Evolutionary conservation across 2,113 vertebrate genomes (phyloP).

Genomic region (Xenopus laevis): DNA sequence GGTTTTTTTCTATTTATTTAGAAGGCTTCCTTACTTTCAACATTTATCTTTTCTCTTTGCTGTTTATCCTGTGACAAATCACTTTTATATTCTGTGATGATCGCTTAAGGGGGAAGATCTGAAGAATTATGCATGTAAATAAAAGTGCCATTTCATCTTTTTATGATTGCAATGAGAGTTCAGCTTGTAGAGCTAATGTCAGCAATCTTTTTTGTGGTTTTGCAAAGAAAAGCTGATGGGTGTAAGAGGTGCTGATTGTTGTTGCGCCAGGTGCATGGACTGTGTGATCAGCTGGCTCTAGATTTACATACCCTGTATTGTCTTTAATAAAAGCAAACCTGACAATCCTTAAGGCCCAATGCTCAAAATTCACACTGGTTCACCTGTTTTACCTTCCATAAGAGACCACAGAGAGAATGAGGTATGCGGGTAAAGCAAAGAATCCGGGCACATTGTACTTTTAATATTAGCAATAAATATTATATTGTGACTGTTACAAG

Average conservation of each 20-base stretch:
- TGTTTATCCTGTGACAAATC: conserved; percentile 27
- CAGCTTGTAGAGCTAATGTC: conserved; percentile 42
- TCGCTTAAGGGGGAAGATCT: conserved; percentile 28
- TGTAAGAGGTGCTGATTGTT: conserved; percentile 28
- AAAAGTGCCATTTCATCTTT: conserved; percentile 35
- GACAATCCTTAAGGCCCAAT: conserved; percentile 30
- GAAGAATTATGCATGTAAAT: conserved; percentile 39
- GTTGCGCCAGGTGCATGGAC: conserved; percentile 26
- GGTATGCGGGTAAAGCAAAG: too few relatives aligned
- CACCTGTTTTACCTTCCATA: too few relatives aligned
- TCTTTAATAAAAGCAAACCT: conserved; percentile 45
- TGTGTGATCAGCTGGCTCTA: conserved; percentile 46
- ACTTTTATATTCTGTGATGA: conserved; percentile 26
- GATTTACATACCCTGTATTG: conserved; percentile 36
- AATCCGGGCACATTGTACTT: too few relatives aligned
- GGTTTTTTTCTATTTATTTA: neutral
- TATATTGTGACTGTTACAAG: too few relatives aligned
- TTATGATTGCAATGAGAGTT: conserved; percentile 37
- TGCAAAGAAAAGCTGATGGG: conserved; percentile 19
- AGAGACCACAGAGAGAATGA: too few relatives aligned
- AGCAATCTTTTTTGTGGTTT: conserved; percentile 15
- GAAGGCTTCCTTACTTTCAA: neutral
- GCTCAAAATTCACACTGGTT: too few relatives aligned
- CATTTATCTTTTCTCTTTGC: conserved; percentile 12
- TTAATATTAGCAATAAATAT: too few relatives aligned